A percentile compares a stretch with the other conserved stretches of the same genome.
These are phyloP conservation scores for Oryzias melastigma DNA, from an alignment of 2,113 vertebrate species.

Conservation along the genomic window DNA sequence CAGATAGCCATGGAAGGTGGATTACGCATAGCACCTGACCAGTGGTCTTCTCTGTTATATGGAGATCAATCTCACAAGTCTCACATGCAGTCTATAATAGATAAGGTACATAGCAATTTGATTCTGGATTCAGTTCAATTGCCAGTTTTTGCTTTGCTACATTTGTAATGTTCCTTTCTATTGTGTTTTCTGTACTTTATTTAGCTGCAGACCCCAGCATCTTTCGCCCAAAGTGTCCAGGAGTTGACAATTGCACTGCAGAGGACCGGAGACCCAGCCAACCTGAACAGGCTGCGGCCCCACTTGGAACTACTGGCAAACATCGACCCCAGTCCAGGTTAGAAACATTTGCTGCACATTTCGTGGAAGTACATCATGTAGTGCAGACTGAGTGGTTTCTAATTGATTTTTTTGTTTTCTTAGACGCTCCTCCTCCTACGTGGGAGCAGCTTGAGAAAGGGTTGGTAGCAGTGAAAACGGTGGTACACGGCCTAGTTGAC, in stretches of 20 bases:
- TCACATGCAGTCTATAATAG: constrained; percentile 99
- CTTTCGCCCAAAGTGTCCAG: constrained; percentile 98
- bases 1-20: constrained; percentile 99
- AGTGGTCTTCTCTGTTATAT: constrained; percentile 96
- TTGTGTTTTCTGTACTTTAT: not conserved
- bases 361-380: not conserved
- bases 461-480: constrained; percentile 95
- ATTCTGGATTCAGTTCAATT: no score
- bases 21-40: constrained; percentile 96
- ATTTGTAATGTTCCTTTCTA: not conserved
- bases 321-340: constrained; percentile 98
- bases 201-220: constrained; percentile 98
- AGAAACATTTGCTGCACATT: not conserved
- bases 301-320: constrained; percentile 95
- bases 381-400: not conserved
- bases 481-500: constrained; percentile 96
- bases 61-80: constrained; percentile 98
- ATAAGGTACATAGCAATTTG: constrained; percentile 82
- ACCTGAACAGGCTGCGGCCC: constrained; percentile 93
- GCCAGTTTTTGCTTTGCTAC: not conserved
- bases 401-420: not conserved
- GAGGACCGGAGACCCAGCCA: constrained; percentile 96
- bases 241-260: constrained; percentile 98
- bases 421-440: constrained; percentile 94
- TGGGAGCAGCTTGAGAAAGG: constrained; percentile 98